phyloP scores from a whole-genome alignment of 1,140 invertebrate genomes.

The Leptoteleia sp. region DNA sequence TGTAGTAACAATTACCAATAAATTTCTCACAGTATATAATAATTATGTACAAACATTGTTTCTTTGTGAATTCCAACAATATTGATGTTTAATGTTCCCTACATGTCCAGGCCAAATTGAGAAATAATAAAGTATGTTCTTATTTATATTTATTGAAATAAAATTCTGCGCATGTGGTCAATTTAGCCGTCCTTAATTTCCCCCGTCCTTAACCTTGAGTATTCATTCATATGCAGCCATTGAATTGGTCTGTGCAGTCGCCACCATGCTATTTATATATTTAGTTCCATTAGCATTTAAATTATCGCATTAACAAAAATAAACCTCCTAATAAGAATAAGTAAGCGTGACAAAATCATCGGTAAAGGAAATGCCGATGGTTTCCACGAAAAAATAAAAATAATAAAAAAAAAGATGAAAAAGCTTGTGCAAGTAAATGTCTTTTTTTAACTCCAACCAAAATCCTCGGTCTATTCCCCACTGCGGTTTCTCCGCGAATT shows the following conservation, averaged over 20 bases:
- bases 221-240: slow-evolving; percentile 62
- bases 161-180: too few relatives aligned
- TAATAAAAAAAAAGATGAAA: too few relatives aligned
- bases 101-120: too few relatives aligned
- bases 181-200: too few relatives aligned
- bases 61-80: too few relatives aligned
- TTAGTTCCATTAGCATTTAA: slow-evolving; percentile 55
- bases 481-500: neutral
- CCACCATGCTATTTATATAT: slow-evolving; percentile 48
- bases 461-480: neutral
- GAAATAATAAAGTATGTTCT: too few relatives aligned
- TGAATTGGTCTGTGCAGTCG: slow-evolving; percentile 39
- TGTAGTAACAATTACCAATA: too few relatives aligned
- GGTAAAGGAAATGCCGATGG: neutral
- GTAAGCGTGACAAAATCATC: slow-evolving; percentile 12
- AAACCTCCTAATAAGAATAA: slow-evolving; percentile 22
- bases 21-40: too few relatives aligned
- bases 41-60: too few relatives aligned
- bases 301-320: slow-evolving; percentile 55
- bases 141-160: too few relatives aligned
- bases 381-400: slow-evolving; percentile 1
- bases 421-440: too few relatives aligned
- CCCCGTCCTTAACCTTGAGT: slow-evolving; percentile 54
- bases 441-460: neutral
- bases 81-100: too few relatives aligned